Percentiles rank a stretch among this genome's conserved stretches.
phyloP scores from a whole-genome alignment of 2,888 invertebrate species.

The Lymantria monacha region DNA sequence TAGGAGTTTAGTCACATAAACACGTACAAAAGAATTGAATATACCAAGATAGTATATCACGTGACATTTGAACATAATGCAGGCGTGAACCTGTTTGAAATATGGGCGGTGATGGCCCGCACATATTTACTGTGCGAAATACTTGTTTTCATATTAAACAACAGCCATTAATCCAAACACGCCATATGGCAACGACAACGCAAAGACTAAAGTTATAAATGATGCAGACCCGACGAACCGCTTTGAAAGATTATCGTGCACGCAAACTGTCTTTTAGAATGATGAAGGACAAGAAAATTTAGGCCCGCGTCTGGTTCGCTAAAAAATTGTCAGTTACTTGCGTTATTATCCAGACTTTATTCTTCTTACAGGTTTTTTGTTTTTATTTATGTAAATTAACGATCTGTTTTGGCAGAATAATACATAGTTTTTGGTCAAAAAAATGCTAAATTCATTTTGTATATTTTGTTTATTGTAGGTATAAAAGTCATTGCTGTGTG shows the following conservation, averaged over 20 bases:
- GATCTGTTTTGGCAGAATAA: no score
- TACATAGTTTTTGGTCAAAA: no score
- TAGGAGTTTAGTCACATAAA: no score
- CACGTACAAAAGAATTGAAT: no score
- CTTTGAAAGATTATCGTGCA: slow-evolving; percentile 26
- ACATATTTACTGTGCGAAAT: slow-evolving; percentile 8
- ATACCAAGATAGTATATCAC: no score
- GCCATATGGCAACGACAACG: slow-evolving; percentile 23
- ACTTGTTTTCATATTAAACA: slow-evolving; percentile 6
- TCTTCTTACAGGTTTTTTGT: no score
- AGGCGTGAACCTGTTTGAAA: no score
- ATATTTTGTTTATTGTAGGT: no score
- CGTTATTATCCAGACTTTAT: neutral
- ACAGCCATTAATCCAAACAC: slow-evolving; percentile 26
- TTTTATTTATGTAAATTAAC: no score
- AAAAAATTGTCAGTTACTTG: neutral
- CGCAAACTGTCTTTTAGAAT: slow-evolving; percentile 15
- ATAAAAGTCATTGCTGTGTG: no score
- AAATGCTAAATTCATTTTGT: no score
- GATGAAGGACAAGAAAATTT: slow-evolving; percentile 8
- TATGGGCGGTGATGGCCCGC: neutral
- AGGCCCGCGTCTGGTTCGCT: neutral
- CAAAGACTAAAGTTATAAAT: slow-evolving; percentile 23
- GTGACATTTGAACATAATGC: no score
- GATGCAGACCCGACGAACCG: slow-evolving; percentile 18